Base-by-base conservation (phyloP, 2,888 invertebrate species). In the Sericinus montela region DNA sequence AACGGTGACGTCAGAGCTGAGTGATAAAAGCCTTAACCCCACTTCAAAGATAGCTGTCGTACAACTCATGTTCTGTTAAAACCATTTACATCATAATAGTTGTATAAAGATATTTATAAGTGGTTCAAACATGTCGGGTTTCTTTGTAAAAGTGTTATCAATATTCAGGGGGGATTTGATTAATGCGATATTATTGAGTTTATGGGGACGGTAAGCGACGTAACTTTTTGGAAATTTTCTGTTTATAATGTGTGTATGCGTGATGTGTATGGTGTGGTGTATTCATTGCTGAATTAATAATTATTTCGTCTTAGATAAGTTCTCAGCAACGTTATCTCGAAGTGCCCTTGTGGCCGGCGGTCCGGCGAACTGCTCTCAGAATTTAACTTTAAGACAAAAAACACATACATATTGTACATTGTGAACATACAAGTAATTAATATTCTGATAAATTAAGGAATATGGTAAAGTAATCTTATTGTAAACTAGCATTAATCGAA, bases 401-500 rank as follows among this genome's bases (percentile, higher is more conserved):
- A 39, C 39, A 75, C 72, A 75, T 77, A 82, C 77, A 80, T 83
- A 85, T 78, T 88, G 88, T 87, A 88, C 85, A 88, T 88, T 87
- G 80, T 88, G 87, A 86, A 88, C 83, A 88, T 87, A 87, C 73
- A 83, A 75, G 62, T 81, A 80, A 85, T 79, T 85, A 77, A 78
- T 78, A 83, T 72, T 80, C 68, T 74, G 77, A 74, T 60, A 62
- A n/a, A 58, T 54, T 81, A 81, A 84, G 80, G 63, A 70, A 69
- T n/a, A 76, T 75, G 75, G 75, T 82, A 81, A 82, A 75, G 75
- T 86, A 87, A 87, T 84, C 82, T 86, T 86, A 88, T 80, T 86
- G 83, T 86, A 87, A 84, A 85, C 77, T 88, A 87, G 87, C 65
- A 84, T 79, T 87, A 84, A 84, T 85, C 84, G 72, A 87, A 88